A percentile compares a stretch with the other conserved stretches of the same genome.
Evolutionary conservation across 30 jellyfish, hydroid and myxozoan genomes (phyloP).

Genomic region (Aurelia aurita): DNA sequence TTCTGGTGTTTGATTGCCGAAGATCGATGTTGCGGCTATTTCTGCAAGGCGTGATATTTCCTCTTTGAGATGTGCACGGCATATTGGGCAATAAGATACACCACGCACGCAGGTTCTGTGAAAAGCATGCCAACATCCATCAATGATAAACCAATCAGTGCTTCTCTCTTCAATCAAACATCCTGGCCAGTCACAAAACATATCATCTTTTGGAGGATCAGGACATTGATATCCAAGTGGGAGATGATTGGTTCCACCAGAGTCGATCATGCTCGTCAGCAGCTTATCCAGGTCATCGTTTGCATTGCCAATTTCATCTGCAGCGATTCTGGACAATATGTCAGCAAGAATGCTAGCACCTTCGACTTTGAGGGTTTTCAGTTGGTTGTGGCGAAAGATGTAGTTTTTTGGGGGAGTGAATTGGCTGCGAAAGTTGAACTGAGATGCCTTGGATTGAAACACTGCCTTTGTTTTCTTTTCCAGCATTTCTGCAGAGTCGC

Average conservation of each 20-base stretch:
- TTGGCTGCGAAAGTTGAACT: not conserved
- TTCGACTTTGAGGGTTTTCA: not conserved
- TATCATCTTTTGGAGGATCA: constrained; percentile 3
- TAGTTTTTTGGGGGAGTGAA: constrained; percentile 1
- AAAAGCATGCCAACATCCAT: constrained; percentile 5
- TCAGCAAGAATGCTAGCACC: no score
- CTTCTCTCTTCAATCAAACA: not conserved
- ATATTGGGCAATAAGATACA: constrained; percentile 3
- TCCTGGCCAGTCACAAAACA: constrained; percentile 18
- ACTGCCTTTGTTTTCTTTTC: constrained; percentile 7
- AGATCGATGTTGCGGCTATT: not conserved
- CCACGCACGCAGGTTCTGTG: not conserved
- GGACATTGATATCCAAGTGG: constrained; percentile 14
- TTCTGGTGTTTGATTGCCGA: not conserved
- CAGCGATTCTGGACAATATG: no score
- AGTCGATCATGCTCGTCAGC: not conserved
- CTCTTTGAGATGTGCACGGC: not conserved
- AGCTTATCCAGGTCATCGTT: not conserved
- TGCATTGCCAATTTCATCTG: no score
- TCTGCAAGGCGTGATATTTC: not conserved
- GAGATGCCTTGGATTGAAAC: not conserved
- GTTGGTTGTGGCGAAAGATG: not conserved
- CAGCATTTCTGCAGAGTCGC: not conserved
- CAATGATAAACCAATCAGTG: not conserved
- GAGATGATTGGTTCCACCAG: not conserved